Evolutionary conservation across 2,888 invertebrate species (phyloP), one percentile per base, ranked within the genome.

Genomic region (Lacanobia oleracea): DNA sequence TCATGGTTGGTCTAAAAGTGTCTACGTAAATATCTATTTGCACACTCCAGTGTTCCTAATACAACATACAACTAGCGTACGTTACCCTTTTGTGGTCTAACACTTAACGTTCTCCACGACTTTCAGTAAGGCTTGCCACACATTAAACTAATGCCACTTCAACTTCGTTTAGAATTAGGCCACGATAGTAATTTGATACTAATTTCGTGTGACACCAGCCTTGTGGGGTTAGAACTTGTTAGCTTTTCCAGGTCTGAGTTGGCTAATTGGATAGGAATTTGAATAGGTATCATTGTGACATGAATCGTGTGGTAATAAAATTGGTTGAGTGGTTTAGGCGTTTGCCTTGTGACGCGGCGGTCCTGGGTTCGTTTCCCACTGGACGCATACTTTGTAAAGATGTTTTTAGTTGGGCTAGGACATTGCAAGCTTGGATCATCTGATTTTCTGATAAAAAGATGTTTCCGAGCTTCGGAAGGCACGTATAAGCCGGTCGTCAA

Each of bases 111-210:
- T 23, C n/a, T 12, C 21, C 45, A 40, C 37, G n/a, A 48, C 51
- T 67, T 62, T 37, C n/a, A 45, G 27, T 48, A 14, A 51, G 12
- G 37, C 21, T 62, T 33, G 8, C 74, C 60, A 40, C 60, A 45
- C 33, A 59, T 33, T 40, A 23, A 48, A 23, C n/a, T 74, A 62
- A 62, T 48, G 18, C 21, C 62, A 68, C 69, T 76, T 57, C 9
- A 59, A 40, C 27, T 53, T 57, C 21, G 51, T 45, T 62, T 59
- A 62, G 12, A 56, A 57, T 62, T 27, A 43, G n/a, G 21, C 57
- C 56, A 48, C 57, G 10, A n/a, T 40, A 40, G 12, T 59, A 63
- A 75, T 67, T 23, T 59, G 18, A 75, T 59, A n/a, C 51, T 45
- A 75, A 75, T 61, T 62, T 56, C 21, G 27, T 57, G 33, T 67